Base-by-base conservation (phyloP, 30 jellyfish, hydroid and myxozoan genomes). In the Aurelia aurita region DNA sequence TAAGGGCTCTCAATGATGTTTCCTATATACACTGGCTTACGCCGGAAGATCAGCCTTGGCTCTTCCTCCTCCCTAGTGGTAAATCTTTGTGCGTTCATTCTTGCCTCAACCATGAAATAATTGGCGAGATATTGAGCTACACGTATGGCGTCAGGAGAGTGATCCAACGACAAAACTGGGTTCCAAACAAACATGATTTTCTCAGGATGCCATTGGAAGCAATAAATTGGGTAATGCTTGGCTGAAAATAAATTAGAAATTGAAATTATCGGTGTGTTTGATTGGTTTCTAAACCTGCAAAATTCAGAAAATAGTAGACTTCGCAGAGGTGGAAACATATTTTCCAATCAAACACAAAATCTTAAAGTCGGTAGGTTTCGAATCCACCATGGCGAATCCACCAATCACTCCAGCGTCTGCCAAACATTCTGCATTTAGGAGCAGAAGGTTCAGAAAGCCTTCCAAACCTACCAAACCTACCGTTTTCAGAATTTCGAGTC, bases 201-300 rank as follows among this genome's bases (percentile, higher is more conserved):
- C 80, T 91, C 98, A 0, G 98, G 98, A 14, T 91, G 98, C 98
- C 98, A 91, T 54, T 91, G 98, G 26, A 91, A 69, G 28, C 98
- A 96, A 44, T 85, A 91, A 31, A 91, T 74, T 49, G 98, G 98
- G 29, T 93, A 84, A 9, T 84, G 80, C 75, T 69, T 82, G n/a
- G 91, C 91, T 80, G 84, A 28, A 39, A 39, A 39, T 15, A 15
- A n/a, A 7, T 39, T 1, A 39, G 9, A 39, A 9, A 55, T 55
- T 19, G 3, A 55, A 55, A 55, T 55, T 35, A n/a, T n/a, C n/a
- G n/a, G n/a, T n/a, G n/a, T n/a, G n/a, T n/a, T n/a, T n/a, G n/a
- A n/a, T n/a, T n/a, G n/a, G n/a, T n/a, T n/a, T n/a, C n/a, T n/a
- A n/a, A n/a, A n/a, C n/a, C n/a, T n/a, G n/a, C n/a, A n/a, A n/a